phyloP scores from a whole-genome alignment of 2,888 invertebrate genomes.

The Sericinus montela region DNA sequence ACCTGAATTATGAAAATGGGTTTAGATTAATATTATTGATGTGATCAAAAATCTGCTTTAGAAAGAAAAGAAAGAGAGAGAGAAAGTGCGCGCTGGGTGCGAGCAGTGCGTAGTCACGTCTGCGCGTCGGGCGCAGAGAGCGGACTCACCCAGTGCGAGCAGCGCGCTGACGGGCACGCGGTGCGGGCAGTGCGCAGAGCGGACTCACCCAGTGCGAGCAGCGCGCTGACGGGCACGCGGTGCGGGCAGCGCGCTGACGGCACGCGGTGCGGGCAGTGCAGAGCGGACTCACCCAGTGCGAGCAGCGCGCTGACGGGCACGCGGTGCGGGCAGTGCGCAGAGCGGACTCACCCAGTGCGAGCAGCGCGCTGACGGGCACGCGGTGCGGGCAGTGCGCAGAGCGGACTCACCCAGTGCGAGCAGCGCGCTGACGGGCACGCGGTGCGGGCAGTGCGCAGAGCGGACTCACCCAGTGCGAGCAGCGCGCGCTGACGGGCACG shows the following conservation, averaged over 20 bases:
- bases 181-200: conserved; percentile 80
- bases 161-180: conserved; percentile 89
- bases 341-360: conserved; percentile 82
- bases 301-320: conserved; percentile 66
- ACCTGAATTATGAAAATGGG: conserved; percentile 67
- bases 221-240: conserved; percentile 86
- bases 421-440: conserved; percentile 88
- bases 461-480: conserved; percentile 81
- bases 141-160: conserved; percentile 82
- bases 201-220: conserved; percentile 93
- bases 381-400: conserved; percentile 80
- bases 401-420: conserved; percentile 92
- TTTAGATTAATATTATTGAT: too few relatives aligned
- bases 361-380: conserved; percentile 88
- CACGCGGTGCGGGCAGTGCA: conserved; percentile 88
- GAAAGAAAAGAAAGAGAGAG: too few relatives aligned
- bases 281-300: conserved; percentile 88
- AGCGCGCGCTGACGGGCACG: conserved; percentile 54
- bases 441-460: conserved; percentile 88
- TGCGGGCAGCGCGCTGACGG: conserved; percentile 90
- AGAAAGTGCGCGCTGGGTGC: conserved; percentile 30
- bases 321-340: conserved; percentile 65
- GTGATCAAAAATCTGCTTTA: too few relatives aligned
- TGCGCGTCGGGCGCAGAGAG: conserved; percentile 68
- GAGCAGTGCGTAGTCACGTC: conserved; percentile 64